Base-by-base conservation (phyloP, 2,888 invertebrate genomes). In the Merodon equestris region DNA sequence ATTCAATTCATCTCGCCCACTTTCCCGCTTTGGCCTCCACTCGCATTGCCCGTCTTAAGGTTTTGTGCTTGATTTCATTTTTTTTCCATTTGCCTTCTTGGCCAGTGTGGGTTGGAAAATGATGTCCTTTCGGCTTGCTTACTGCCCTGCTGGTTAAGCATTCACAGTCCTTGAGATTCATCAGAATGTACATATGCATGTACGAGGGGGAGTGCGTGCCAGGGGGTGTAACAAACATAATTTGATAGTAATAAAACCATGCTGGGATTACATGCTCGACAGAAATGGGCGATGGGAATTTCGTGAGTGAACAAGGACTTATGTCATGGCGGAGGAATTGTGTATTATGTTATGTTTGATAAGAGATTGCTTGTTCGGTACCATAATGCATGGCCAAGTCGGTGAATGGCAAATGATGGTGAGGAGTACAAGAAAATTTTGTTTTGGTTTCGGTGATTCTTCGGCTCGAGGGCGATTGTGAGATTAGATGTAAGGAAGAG, bases 161-260 rank as follows among this genome's bases (percentile, higher is more conserved):
- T 36, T 38, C 51, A 27, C 15, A n/a, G 10, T 27, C 27, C 27
- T 27, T 7, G 27, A 27, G 7, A 2, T n/a, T n/a, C n/a, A n/a
- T n/a, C n/a, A n/a, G n/a, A n/a, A n/a, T n/a, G n/a, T n/a, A n/a
- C n/a, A n/a, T n/a, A n/a, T 9, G 27, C 18, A n/a, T 56, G 27
- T 54, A 17, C 9, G 27, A 51, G 48, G 50, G 50, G 18, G 15
- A n/a, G 19, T 27, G 44, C 44, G 51, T 58, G 47, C 36, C 15
- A 42, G 13, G 17, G 63, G 40, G n/a, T 40, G 48, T 45, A 45
- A 44, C 54, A 48, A 36, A 70, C 48, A 70, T 75, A 75, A 70
- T 71, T 70, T 50, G 64, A 64, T 66, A 48, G 60, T 66, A 76
- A 71, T 66, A 60, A 76, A 50, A 64, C 54, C 64, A 58, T 58